These are phyloP conservation scores for Taphrorychus bicolor DNA, from an alignment of 2,888 invertebrate genomes.

Conservation along the genomic window DNA sequence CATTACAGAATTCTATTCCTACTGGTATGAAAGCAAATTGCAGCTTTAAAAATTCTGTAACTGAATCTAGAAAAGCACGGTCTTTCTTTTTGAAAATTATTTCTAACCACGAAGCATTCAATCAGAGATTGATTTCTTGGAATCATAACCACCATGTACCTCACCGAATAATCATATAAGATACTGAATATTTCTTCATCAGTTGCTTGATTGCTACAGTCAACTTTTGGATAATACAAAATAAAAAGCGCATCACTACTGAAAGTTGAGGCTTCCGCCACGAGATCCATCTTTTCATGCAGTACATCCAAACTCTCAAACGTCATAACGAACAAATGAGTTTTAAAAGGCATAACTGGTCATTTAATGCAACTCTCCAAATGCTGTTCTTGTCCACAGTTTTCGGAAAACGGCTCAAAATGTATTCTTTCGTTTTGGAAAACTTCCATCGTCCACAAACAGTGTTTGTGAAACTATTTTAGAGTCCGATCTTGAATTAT, in stretches of 20 bases:
- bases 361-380: constrained; percentile 4
- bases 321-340: constrained; percentile 27
- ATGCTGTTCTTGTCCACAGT: not conserved
- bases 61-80: constrained; percentile 9
- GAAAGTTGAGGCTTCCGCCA: constrained; percentile 12
- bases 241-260: constrained; percentile 25
- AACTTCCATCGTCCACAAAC: constrained; percentile 23
- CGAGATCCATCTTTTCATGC: constrained; percentile 4
- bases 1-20: no score
- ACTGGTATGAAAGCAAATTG: not conserved
- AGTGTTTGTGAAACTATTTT: constrained; percentile 10
- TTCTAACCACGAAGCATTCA: not conserved
- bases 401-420: constrained; percentile 26
- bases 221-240: constrained; percentile 20
- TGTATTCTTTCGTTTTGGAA: constrained; percentile 7
- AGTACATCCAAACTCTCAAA: constrained; percentile 14
- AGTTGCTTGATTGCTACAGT: not conserved
- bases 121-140: not conserved
- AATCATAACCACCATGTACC: not conserved
- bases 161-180: not conserved
- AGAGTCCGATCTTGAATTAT: constrained; percentile 19
- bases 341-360: constrained; percentile 15
- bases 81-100: not conserved
- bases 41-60: not conserved
- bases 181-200: not conserved